Base-by-base conservation (phyloP, 2,888 invertebrate genomes). In the Aleiodes leptofemur region DNA sequence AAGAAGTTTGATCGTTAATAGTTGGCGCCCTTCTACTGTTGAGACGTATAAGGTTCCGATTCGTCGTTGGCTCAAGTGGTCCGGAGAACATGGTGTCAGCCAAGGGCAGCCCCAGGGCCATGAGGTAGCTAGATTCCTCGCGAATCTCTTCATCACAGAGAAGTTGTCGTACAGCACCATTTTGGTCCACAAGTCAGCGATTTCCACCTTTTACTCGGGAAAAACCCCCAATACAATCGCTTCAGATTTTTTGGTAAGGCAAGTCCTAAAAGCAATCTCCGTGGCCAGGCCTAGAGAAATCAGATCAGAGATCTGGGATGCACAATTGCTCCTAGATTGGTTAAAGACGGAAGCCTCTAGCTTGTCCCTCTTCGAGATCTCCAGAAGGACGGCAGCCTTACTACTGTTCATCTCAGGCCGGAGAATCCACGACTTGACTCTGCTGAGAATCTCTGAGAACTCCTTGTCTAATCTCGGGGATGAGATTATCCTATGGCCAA, bases 401-500 rank as follows among this genome's bases (percentile, higher is more conserved):
- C 72, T 78, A n/a, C 50, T 78, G 0, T 16, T 79, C 6, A 57
- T 56, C 11, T 78, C 76, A 13, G 78, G 76, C 13, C 74, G 78
- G 23, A 55, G 73, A 31, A 78, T 79, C 6, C 78, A 78, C 51
- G 77, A 78, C 23, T 64, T 77, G 3, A 78, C 73, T 5, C 51
- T 79, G 0, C 50, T 79, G 8, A 78, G 59, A 53, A 71, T 72
- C 14, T 78, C 76, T 9, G 59, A 74, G 50, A 14, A 76, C 11
- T 53, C 64, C 53, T 23, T 79, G 3, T 14, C n/a, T 9, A 50
- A 76, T 23, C 11, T 69, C 16, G 57, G 70, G 5, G 59, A 79
- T 16, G 79, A 79, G 55, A 77, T 79, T 23, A 77, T 78, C 55
- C 29, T 78, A 31, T 79, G 79, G 78, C 78, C 76, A 48, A 53